Conservation (phyloP, 2,888 invertebrate genomes). For the Ophion ellenae region DNA sequence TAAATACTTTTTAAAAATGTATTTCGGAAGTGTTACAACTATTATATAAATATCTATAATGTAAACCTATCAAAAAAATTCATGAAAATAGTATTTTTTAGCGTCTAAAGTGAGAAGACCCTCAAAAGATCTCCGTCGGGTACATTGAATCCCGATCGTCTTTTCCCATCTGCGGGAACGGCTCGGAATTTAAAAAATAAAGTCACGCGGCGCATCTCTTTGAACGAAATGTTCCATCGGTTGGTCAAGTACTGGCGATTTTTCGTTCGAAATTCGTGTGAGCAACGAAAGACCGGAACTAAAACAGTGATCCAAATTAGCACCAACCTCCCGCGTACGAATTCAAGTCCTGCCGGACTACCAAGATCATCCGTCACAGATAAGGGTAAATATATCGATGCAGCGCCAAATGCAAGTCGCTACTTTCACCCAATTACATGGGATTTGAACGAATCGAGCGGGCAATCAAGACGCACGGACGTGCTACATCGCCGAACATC, state of each 20-base stretch:
- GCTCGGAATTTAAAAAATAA: not conserved
- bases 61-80: no score
- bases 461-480: constrained; percentile 46
- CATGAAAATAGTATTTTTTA: no score
- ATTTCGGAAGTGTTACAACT: no score
- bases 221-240: not conserved
- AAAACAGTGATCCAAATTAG: constrained; percentile 19
- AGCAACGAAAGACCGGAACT: not conserved
- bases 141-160: no score
- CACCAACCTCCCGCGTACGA: not conserved
- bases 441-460: constrained; percentile 51
- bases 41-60: no score
- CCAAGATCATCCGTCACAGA: constrained; percentile 43
- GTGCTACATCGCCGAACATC: constrained; percentile 33
- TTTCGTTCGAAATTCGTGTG: not conserved
- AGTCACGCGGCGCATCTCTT: not conserved
- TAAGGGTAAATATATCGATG: constrained; percentile 61
- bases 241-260: no score
- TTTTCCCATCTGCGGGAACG: no score
- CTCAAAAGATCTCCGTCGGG: no score
- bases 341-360: constrained; percentile 23
- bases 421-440: constrained; percentile 61
- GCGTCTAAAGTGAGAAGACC: no score
- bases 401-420: constrained; percentile 49
- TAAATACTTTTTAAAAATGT: no score